Base-by-base conservation (phyloP, 2,113 vertebrate genomes). In the Brachirus orientalis region DNA sequence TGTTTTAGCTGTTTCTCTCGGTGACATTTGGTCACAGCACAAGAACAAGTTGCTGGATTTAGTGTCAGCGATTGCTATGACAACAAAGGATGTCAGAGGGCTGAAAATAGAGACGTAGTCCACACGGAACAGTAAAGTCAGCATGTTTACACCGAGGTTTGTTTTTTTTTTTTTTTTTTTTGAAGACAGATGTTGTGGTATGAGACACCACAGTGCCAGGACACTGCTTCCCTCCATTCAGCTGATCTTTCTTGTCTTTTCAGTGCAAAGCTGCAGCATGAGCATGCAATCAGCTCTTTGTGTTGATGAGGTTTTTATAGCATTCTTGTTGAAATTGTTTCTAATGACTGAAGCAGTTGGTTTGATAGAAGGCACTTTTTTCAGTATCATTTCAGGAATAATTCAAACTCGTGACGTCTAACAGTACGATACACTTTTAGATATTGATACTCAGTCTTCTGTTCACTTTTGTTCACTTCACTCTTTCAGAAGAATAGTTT, bases 111-210 rank as follows among this genome's bases (percentile, higher is more conserved):
- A 80, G 59, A 64, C 36, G 44, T 60, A 76, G 51, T 56, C 45
- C 28, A 57, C 53, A 17, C 10, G 10, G 71, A 89, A 86, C 69
- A 19, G 73, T 72, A 71, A 82, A 68, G 83, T 91, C 86, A 89
- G 75, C 85, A 38, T 51, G 56, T 82, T 80, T 63, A 66, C 77
- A 77, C 56, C 37, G 63, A 79, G 89, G 81, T 69, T 68, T 82
- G 87, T 86, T 28, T 81, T 88, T 86, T 75, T 84, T 82, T 88
- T 86, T 28, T 82, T 88, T 86, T 28, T 81, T 88, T 86, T 75
- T 84, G 88, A 88, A 85, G 87, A 83, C 89, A 91, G 89, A 86
- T 92, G 89, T 85, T 85, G 82, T 20, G 35, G 80, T 63, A 47
- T 71, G 80, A 79, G 78, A 76, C 35, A 41, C 79, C 65, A 43